Percentiles rank a stretch among this genome's conserved stretches.
Evolutionary conservation across 2,797 vertebrate genomes (phyloP).

Genomic region (Gymnothorax reevesii): DNA sequence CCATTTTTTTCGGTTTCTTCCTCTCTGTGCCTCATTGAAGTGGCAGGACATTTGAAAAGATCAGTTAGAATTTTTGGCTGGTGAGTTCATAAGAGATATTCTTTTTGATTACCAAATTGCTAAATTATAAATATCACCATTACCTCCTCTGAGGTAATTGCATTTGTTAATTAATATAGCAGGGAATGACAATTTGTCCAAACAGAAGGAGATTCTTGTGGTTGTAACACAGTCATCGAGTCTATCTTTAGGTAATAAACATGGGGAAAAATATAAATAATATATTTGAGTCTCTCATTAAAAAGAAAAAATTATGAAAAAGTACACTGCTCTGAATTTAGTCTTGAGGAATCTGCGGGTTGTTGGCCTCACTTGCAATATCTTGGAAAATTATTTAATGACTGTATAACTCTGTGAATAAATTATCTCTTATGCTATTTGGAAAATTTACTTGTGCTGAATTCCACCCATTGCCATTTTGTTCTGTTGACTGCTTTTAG

Average conservation of each 20-base stretch:
- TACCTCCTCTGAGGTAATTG: neutral
- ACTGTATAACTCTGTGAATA: neutral
- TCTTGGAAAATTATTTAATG: neutral
- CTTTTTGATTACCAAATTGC: neutral
- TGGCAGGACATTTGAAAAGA: neutral
- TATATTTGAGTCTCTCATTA: neutral
- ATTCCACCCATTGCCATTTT: neutral
- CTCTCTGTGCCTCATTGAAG: neutral
- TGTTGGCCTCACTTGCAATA: neutral
- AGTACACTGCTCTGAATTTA: neutral
- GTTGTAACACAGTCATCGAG: neutral
- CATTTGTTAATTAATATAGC: neutral
- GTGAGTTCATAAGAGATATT: neutral
- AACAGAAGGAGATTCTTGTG: neutral
- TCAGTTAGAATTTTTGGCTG: neutral
- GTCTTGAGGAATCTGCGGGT: neutral
- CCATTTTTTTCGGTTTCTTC: neutral
- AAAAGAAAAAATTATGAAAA: neutral
- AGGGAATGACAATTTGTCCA: neutral
- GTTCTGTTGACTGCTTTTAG: constrained; percentile 13
- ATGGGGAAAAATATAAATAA: neutral
- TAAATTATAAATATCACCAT: neutral
- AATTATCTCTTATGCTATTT: neutral
- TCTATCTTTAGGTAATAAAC: neutral
- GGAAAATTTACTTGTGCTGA: neutral